Percentiles rank a stretch among this genome's conserved stretches.
These are phyloP conservation scores for Gastracanthus pulcherrimus DNA, from an alignment of 2,888 invertebrate genomes.

Conservation along the genomic window DNA sequence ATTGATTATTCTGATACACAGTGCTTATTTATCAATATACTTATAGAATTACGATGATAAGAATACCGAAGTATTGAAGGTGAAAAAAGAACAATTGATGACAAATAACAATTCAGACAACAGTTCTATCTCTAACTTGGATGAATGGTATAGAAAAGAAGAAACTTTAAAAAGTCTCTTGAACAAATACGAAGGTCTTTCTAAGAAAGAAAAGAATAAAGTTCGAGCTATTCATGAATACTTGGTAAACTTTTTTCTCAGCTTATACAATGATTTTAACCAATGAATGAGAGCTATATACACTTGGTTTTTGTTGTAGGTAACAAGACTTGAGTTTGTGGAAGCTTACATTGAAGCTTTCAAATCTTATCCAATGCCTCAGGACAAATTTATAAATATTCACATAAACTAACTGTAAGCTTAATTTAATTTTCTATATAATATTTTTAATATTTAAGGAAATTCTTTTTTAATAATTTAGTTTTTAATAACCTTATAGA, in stretches of 20 bases:
- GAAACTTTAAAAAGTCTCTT: slow-evolving; percentile 65
- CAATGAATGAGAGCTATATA: not conserved
- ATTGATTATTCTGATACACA: too few species aligned
- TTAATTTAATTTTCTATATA: too few species aligned
- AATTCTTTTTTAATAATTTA: too few species aligned
- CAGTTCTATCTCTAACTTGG: slow-evolving; percentile 8
- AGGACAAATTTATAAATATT: not conserved
- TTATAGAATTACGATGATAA: not conserved
- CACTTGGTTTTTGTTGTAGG: slow-evolving; percentile 46
- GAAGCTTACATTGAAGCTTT: slow-evolving; percentile 61
- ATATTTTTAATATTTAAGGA: too few species aligned
- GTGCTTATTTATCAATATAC: too few species aligned
- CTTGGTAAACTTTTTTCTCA: slow-evolving; percentile 66
- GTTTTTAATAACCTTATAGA: too few species aligned
- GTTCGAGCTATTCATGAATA: slow-evolving; percentile 69
- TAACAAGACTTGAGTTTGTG: slow-evolving; percentile 62
- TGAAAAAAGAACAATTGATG: not conserved
- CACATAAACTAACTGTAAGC: too few species aligned
- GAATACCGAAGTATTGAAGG: not conserved
- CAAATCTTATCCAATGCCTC: not conserved
- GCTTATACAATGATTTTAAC: not conserved
- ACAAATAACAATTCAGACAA: not conserved
- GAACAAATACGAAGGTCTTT: slow-evolving; percentile 66
- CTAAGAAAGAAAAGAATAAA: slow-evolving; percentile 66
- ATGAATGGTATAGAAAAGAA: slow-evolving; percentile 64